Conservation (phyloP, 2,888 invertebrate species). For the Leucophenga maculata region DNA sequence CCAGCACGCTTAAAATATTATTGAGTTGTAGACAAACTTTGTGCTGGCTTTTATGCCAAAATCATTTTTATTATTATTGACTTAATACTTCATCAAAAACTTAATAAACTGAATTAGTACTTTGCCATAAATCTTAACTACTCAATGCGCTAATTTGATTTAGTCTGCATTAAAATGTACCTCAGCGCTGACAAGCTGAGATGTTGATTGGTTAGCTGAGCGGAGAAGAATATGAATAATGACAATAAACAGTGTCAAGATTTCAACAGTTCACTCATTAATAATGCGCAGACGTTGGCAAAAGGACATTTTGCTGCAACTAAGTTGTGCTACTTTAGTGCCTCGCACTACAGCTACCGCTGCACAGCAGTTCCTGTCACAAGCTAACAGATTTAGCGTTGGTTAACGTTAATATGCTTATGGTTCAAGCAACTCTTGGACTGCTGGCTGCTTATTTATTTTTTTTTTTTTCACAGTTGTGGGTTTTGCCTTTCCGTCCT, state of each 20-base stretch:
- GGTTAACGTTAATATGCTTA: neutral
- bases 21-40: too few relatives aligned
- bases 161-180: neutral
- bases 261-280: slow-evolving; percentile 65
- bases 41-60: neutral
- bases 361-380: too few relatives aligned
- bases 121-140: neutral
- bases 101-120: neutral
- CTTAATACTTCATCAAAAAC: neutral
- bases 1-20: too few relatives aligned
- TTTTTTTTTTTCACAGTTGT: neutral
- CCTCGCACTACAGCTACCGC: slow-evolving; percentile 42
- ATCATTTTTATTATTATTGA: neutral
- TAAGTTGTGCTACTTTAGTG: neutral
- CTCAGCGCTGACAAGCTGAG: neutral
- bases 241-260: slow-evolving; percentile 38
- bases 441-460: slow-evolving; percentile 21
- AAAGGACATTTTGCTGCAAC: too few relatives aligned
- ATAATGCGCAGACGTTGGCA: slow-evolving; percentile 44
- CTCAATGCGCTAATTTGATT: slow-evolving; percentile 18
- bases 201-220: too few relatives aligned
- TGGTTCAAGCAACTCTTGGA: slow-evolving; percentile 9
- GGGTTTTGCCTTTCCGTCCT: neutral
- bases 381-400: too few relatives aligned
- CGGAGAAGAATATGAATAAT: slow-evolving; percentile 10